Conservation (phyloP, 1,140 invertebrate genomes). For the Drosophila repleta region DNA sequence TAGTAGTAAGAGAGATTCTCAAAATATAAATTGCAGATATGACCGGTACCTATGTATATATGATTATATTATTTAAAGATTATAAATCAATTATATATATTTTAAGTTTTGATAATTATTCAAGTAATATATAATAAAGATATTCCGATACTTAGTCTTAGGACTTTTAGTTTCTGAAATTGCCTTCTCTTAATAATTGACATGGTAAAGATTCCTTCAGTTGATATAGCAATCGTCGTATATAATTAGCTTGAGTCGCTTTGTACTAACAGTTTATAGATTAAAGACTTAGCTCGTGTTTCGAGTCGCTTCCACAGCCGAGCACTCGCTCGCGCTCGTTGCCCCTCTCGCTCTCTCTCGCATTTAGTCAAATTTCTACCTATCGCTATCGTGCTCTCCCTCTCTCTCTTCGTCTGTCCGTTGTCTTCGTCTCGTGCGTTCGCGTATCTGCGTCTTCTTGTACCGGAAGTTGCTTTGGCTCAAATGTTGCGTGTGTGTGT, state of each 20-base stretch:
- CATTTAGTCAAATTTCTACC: neutral
- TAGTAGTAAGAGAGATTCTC: no score
- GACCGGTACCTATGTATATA: no score
- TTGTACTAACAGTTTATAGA: neutral
- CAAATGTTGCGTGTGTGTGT: slow-evolving; percentile 11
- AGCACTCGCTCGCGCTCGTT: slow-evolving; percentile 4
- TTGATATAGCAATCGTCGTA: no score
- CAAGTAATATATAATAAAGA: no score
- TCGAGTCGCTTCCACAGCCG: slow-evolving; percentile 15
- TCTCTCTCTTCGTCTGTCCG: neutral
- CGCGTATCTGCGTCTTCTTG: slow-evolving; percentile 16
- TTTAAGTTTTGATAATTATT: no score
- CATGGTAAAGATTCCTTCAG: no score
- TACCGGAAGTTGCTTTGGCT: slow-evolving; percentile 49
- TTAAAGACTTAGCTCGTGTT: slow-evolving; percentile 1
- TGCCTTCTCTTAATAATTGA: no score
- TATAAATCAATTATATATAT: no score
- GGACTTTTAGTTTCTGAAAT: no score
- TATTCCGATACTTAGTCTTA: no score
- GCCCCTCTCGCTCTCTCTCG: slow-evolving; percentile 4
- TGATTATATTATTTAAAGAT: no score
- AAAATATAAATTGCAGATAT: no score
- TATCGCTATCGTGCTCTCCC: slow-evolving; percentile 1
- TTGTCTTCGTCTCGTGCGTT: slow-evolving; percentile 9
- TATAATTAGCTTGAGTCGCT: neutral